These are phyloP conservation scores for Dorcus hopei DNA, from an alignment of 2,888 invertebrate genomes.

Conservation along the genomic window DNA sequence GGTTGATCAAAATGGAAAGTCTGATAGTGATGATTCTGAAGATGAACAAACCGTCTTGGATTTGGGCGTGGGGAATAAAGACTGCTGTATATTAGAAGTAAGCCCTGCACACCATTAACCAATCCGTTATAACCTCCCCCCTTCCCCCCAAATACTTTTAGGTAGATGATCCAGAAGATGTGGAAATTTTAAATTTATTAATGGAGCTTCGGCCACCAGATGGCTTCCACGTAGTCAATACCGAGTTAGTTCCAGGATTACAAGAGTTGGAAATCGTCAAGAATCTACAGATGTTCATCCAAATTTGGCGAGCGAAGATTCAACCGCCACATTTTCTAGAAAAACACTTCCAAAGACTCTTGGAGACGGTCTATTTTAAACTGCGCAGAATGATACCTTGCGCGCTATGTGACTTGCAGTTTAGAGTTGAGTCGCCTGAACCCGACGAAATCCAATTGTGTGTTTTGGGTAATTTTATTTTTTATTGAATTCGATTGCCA, in stretches of 20 bases:
- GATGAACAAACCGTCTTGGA: constrained; percentile 67
- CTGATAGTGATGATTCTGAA: constrained; percentile 66
- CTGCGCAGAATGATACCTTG: constrained; percentile 84
- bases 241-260: constrained; percentile 71
- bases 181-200: constrained; percentile 69
- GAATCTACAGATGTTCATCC: constrained; percentile 81
- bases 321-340: constrained; percentile 50
- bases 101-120: constrained; percentile 8
- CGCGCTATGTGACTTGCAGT: constrained; percentile 76
- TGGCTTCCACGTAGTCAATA: constrained; percentile 77
- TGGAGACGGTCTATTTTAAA: constrained; percentile 83
- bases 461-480: constrained; percentile 57
- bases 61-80: constrained; percentile 70
- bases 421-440: constrained; percentile 84
- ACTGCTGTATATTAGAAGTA: constrained; percentile 76
- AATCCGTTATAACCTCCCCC: not conserved
- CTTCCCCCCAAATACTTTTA: constrained; percentile 34
- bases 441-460: constrained; percentile 66
- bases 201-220: constrained; percentile 73
- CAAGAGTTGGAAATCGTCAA: constrained; percentile 64
- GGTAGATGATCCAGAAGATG: constrained; percentile 81
- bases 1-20: constrained; percentile 40
- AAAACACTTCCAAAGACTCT: constrained; percentile 56
- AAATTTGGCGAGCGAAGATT: constrained; percentile 71
- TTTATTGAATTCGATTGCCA: no score